phyloP scores from a whole-genome alignment of 2,888 invertebrate genomes.

The Mimas tiliae region DNA sequence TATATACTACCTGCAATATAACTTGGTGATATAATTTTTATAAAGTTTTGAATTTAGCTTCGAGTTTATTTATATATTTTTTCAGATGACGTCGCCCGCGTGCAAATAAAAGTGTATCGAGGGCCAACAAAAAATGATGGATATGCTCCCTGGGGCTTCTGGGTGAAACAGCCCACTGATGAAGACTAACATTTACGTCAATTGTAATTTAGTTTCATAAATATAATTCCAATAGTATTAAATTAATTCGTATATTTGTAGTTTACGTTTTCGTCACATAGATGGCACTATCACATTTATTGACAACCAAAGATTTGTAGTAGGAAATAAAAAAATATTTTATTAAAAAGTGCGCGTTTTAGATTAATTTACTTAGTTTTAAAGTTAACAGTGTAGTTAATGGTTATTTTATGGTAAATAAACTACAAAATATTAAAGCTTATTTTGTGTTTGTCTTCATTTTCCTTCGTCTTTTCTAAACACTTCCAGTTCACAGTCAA shows the following conservation, averaged over 20 bases:
- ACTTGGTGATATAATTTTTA: too few species aligned
- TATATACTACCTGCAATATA: neutral
- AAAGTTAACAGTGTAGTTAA: neutral
- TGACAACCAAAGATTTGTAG: slow-evolving; percentile 44
- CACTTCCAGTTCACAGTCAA: too few species aligned
- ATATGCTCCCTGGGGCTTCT: slow-evolving; percentile 89
- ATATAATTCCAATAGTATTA: neutral
- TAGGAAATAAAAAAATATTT: neutral
- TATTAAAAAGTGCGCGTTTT: neutral
- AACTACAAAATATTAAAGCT: too few species aligned
- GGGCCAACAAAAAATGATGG: slow-evolving; percentile 87
- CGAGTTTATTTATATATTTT: slow-evolving; percentile 27
- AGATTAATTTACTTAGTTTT: neutral
- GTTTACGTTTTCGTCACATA: slow-evolving; percentile 24
- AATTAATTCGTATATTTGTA: neutral
- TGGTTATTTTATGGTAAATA: too few species aligned
- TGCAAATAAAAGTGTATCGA: slow-evolving; percentile 90
- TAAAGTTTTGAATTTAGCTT: neutral
- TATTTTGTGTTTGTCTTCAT: too few species aligned
- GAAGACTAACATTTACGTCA: slow-evolving; percentile 59
- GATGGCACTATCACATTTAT: slow-evolving; percentile 35
- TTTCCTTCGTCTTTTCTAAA: too few species aligned
- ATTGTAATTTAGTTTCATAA: neutral
- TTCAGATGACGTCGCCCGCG: slow-evolving; percentile 85
- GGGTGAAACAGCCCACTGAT: slow-evolving; percentile 89